phyloP scores from a whole-genome alignment of 2,797 vertebrate species.

The Fistularia tabacaria region DNA sequence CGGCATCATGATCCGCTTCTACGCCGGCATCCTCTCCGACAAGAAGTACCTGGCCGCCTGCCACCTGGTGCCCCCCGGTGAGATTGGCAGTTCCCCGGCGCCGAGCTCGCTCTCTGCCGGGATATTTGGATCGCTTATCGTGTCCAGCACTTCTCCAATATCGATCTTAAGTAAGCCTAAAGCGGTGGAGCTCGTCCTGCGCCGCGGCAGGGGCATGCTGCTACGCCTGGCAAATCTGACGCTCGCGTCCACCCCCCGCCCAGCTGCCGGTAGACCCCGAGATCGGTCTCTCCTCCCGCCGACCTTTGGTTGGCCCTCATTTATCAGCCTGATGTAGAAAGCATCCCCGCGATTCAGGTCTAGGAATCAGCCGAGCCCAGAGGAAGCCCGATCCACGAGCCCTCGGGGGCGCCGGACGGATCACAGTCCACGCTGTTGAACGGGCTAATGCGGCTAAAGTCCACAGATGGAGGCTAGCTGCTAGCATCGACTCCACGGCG shows the following conservation, averaged over 20 bases:
- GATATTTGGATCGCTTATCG: constrained; percentile 83
- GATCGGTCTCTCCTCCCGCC: background rate
- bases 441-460: too few relatives aligned
- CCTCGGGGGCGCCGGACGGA: too few relatives aligned
- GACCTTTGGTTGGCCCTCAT: background rate
- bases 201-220: constrained; percentile 65
- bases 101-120: constrained; percentile 78
- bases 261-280: constrained; percentile 33
- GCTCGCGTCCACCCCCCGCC: constrained; percentile 44
- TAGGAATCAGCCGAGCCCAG: too few relatives aligned
- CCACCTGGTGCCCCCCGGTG: constrained; percentile 91
- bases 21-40: constrained; percentile 96
- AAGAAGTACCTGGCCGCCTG: constrained; percentile 96
- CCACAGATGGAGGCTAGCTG: too few relatives aligned
- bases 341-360: too few relatives aligned
- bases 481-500: too few relatives aligned
- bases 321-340: too few relatives aligned
- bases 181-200: constrained; percentile 54
- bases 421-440: too few relatives aligned
- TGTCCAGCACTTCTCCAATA: constrained; percentile 82
- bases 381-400: too few relatives aligned
- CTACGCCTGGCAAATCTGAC: constrained; percentile 64
- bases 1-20: constrained; percentile 92
- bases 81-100: constrained; percentile 77
- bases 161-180: constrained; percentile 80